Base-by-base conservation (phyloP, 2,797 vertebrate genomes). In the Hephaestus fuliginosus region DNA sequence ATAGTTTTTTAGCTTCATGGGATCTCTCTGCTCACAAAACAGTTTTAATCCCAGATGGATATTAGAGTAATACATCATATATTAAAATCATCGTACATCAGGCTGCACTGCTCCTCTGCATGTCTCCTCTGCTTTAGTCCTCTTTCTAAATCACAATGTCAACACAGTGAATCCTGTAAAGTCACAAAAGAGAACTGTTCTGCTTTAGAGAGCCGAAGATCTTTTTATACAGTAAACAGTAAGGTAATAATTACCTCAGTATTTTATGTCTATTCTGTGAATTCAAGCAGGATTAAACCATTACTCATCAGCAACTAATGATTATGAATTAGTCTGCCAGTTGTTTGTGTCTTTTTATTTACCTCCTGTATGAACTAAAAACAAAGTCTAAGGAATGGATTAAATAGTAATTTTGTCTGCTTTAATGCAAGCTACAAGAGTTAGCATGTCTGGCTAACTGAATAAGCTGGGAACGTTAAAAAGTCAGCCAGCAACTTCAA, bases 1-100 rank as follows among this genome's bases (percentile, higher is more conserved):
- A 74, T 81, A 3, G 3, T 46, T 67, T 73, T 81, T 60, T 58
- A 17, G 44, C 55, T 55, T 62, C 10, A 68, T 46, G 76, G 10
- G 79, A 69, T 80, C 25, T 43, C 33, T 36, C 22, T 3, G 11
- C 52, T 66, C 46, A 80, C 63, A 79, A 67, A 76, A 73, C 36
- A 46, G 41, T 75, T 62, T 39, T 63, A 64, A 57, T 79, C 67
- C 69, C 71, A 68, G 46, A 70, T 78, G 63, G 62, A 71, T 80
- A 78, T 75, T 55, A 39, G 10, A 79, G 51, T 60, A 66, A 46
- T 67, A 28, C 44, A 75, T 74, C 33, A 70, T 70, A 48, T 57
- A 66, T 75, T 66, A 52, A 56, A 70, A 65, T 63, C 49, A 18
- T 48, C 71, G 20, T 39, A 36, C 60, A 77, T 82, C 41, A 72